These are phyloP conservation scores for Lepilemur ruficaudatus DNA, from an alignment of 2,797 vertebrate species.

Conservation along the genomic window DNA sequence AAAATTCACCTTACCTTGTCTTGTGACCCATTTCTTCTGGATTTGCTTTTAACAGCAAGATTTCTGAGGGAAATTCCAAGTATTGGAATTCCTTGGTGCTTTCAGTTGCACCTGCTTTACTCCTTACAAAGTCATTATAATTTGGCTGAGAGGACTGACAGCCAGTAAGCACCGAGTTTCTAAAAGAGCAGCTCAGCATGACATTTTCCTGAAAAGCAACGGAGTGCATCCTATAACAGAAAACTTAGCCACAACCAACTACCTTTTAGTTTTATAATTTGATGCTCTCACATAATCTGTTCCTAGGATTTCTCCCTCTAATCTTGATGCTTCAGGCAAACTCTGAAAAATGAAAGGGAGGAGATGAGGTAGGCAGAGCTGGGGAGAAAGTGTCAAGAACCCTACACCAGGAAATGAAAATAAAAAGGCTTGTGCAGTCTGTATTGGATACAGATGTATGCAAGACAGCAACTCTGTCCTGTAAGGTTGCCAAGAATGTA, in stretches of 20 bases:
- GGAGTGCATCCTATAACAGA: constrained; percentile 22
- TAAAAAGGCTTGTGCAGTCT: constrained; percentile 30
- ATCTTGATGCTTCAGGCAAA: constrained; percentile 53
- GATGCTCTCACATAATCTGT: neutral
- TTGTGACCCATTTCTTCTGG: constrained; percentile 58
- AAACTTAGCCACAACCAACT: constrained; percentile 35
- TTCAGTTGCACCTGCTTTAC: constrained; percentile 65
- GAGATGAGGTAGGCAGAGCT: neutral
- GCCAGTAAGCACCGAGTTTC: constrained; percentile 22
- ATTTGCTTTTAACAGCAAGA: constrained; percentile 57
- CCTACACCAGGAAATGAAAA: constrained; percentile 56
- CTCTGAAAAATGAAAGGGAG: constrained; percentile 57
- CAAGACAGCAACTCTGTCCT: constrained; percentile 27
- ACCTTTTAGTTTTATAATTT: constrained; percentile 58
- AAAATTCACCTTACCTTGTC: constrained; percentile 30
- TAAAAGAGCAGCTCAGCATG: constrained; percentile 55
- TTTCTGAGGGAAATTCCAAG: constrained; percentile 38
- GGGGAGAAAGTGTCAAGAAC: constrained; percentile 55
- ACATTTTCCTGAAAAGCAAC: constrained; percentile 49
- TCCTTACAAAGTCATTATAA: constrained; percentile 52
- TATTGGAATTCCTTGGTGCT: constrained; percentile 46
- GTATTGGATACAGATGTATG: constrained; percentile 66
- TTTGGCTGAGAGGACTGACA: constrained; percentile 62
- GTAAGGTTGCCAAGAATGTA: constrained; percentile 56
- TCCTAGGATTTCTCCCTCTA: constrained; percentile 35